Evolutionary conservation across 2,797 vertebrate species (phyloP), one percentile per base, ranked within the genome.

Genomic region (Erpetoichthys calabaricus): DNA sequence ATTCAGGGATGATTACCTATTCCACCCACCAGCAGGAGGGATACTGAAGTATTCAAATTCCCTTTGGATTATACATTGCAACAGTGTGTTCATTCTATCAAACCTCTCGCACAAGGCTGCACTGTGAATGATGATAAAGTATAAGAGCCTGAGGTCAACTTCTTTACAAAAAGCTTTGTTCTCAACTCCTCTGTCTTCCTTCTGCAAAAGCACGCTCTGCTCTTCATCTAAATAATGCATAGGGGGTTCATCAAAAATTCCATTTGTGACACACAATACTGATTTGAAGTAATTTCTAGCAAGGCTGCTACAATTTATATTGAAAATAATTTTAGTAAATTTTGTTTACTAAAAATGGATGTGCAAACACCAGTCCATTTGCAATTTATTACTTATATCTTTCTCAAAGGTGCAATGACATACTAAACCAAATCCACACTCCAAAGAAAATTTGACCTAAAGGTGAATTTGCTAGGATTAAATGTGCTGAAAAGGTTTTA

Each of bases 121-220:
- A 47, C 60, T 61, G 60, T 72, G 69, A 77, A 62, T 70, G 69
- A 70, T 73, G 72, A 74, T 75, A 70, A 73, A 74, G 64, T 57
- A 60, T 41, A 73, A 43, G 53, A 25, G 59, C 53, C 6, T 42
- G 53, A 53, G 45, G 51, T 53, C 7, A 7, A 10, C 57, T 5
- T 59, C 42, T 51, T 45, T 51, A 52, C 50, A 44, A 42, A 57
- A 57, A 58, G 53, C 53, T 54, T 58, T 51, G 25, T 44, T 46
- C 44, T 54, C 41, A 5, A 25, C 53, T 10, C 45, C n/a, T 42
- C 45, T 41, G 47, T 56, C 47, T 53, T 56, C 53, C 45, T 25
- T n/a, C 50, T 10, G 42, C 46, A 9, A 25, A 47, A 8, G 5
- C 45, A 49, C 50, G 41, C 50, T 51, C 3, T 9, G 56, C 53